phyloP scores from a whole-genome alignment of 2,797 vertebrate species.

The Periophthalmus magnuspinnatus region DNA sequence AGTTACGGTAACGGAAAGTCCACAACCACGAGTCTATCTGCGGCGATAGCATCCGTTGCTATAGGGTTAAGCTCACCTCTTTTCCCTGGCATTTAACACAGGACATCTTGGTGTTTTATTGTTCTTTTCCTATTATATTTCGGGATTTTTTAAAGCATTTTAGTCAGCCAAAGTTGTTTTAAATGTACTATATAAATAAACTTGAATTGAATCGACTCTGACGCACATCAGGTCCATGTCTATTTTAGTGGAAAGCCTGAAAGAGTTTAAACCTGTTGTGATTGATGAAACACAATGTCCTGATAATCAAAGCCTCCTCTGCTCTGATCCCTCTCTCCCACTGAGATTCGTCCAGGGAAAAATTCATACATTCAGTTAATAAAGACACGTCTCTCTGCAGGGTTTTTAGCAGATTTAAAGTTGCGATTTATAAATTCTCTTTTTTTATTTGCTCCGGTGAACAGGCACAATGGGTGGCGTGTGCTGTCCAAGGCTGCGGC shows the following conservation, averaged over 20 bases:
- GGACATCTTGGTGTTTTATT: no score
- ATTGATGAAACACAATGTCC: neutral
- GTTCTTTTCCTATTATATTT: no score
- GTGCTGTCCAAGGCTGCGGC: slow-evolving; percentile 29
- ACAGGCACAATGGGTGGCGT: slow-evolving; percentile 13
- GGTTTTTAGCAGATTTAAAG: neutral
- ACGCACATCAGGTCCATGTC: no score
- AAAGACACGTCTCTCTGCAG: neutral
- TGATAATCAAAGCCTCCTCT: slow-evolving; percentile 1
- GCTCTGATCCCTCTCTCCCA: neutral
- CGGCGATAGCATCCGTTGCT: no score
- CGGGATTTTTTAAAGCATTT: no score
- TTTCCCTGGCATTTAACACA: no score
- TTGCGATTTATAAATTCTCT: neutral
- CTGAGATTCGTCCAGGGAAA: slow-evolving; percentile 10
- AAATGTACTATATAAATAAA: no score
- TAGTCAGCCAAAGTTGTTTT: no score
- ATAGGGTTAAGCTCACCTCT: no score
- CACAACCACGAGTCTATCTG: no score
- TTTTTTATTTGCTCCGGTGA: slow-evolving; percentile 1
- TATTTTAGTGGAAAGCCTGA: neutral
- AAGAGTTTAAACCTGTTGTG: neutral
- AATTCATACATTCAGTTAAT: slow-evolving; percentile 7
- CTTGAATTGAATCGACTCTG: no score
- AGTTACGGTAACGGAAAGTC: no score